These are phyloP conservation scores for Stenodera caucasica DNA, from an alignment of 2,888 invertebrate species.

Conservation along the genomic window DNA sequence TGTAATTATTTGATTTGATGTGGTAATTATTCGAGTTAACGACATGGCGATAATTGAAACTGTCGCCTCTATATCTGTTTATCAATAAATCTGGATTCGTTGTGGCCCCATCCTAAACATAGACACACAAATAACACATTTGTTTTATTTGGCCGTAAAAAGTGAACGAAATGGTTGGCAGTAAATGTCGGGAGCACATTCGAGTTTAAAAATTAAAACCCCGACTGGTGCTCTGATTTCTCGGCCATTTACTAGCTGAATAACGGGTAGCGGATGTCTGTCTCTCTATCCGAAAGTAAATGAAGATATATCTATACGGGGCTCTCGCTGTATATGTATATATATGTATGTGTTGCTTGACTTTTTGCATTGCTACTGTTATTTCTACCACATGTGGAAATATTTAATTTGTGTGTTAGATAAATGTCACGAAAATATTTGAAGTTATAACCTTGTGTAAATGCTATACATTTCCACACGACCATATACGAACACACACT, in stretches of 20 bases:
- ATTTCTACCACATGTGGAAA: slow-evolving; percentile 51
- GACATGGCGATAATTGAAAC: slow-evolving; percentile 33
- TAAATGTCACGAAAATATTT: slow-evolving; percentile 48
- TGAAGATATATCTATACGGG: slow-evolving; percentile 54
- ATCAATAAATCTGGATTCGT: slow-evolving; percentile 36
- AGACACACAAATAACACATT: slow-evolving; percentile 41
- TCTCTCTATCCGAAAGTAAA: slow-evolving; percentile 35
- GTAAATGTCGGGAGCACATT: slow-evolving; percentile 55
- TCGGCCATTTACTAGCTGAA: slow-evolving; percentile 53
- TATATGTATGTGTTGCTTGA: not conserved
- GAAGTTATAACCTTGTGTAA: slow-evolving; percentile 34
- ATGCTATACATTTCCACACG: slow-evolving; percentile 28
- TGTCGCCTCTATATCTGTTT: slow-evolving; percentile 36
- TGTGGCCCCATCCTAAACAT: slow-evolving; percentile 31
- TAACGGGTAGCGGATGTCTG: slow-evolving; percentile 43
- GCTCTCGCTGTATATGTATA: slow-evolving; percentile 26
- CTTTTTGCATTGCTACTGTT: slow-evolving; percentile 34
- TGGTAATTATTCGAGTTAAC: slow-evolving; percentile 3
- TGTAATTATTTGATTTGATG: slow-evolving; percentile 6
- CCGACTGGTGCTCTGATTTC: slow-evolving; percentile 52
- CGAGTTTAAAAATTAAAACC: slow-evolving; percentile 55
- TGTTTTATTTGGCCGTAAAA: slow-evolving; percentile 50
- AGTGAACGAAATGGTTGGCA: slow-evolving; percentile 48
- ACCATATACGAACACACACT: not conserved
- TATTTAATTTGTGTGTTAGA: slow-evolving; percentile 51